phyloP scores from a whole-genome alignment of 2,888 invertebrate species.

The Melinaea menophilus region DNA sequence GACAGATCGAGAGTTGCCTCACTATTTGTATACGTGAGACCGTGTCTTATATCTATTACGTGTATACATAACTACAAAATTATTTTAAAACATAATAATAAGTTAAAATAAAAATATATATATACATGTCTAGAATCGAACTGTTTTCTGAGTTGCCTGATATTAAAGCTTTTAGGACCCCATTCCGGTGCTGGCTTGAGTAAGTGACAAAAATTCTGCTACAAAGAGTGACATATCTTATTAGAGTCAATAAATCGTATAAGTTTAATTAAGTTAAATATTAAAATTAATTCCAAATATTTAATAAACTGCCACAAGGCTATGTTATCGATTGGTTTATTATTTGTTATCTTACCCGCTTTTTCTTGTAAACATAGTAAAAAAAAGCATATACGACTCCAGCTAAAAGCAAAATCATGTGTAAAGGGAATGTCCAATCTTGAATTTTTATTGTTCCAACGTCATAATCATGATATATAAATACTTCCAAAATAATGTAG shows the following conservation, averaged over 20 bases:
- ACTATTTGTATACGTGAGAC: too few species aligned
- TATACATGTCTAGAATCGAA: constrained; percentile 5
- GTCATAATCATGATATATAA: constrained; percentile 19
- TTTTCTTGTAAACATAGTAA: constrained; percentile 24
- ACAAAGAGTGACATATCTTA: not conserved
- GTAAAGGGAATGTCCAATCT: not conserved
- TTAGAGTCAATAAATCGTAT: too few species aligned
- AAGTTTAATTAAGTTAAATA: not conserved
- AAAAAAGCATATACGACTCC: constrained; percentile 24
- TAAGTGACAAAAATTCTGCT: not conserved
- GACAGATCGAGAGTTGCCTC: too few species aligned
- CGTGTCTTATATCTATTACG: not conserved
- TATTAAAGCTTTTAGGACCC: constrained; percentile 1
- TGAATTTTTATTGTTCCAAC: not conserved
- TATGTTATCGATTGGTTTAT: not conserved
- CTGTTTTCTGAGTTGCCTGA: constrained; percentile 4
- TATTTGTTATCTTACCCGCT: constrained; percentile 22
- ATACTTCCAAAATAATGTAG: constrained; percentile 31
- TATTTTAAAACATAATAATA: not conserved
- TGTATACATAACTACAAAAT: not conserved
- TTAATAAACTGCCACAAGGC: too few species aligned
- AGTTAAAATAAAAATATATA: not conserved
- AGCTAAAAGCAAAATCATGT: constrained; percentile 19
- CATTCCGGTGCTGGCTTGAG: not conserved
- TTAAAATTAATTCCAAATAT: too few species aligned